These are phyloP conservation scores for Loris lydekkerianus DNA, from an alignment of 2,797 vertebrate species.

Conservation along the genomic window DNA sequence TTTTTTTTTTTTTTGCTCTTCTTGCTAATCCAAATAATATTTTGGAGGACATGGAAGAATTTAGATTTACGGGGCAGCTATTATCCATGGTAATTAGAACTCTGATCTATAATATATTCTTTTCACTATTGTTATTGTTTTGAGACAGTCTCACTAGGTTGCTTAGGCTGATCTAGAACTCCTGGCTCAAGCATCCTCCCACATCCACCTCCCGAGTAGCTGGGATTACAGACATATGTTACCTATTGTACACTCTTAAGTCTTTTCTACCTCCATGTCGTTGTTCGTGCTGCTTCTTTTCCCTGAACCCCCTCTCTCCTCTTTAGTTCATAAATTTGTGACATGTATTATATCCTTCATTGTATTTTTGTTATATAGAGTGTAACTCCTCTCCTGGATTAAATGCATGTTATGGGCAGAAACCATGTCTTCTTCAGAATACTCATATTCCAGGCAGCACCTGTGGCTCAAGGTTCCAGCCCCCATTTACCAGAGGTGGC, in stretches of 20 bases:
- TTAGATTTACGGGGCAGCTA: not conserved
- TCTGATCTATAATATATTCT: not conserved
- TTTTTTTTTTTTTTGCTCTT: not conserved
- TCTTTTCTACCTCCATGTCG: not conserved
- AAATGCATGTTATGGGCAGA: not conserved
- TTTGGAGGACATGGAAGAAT: not conserved
- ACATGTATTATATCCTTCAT: not conserved
- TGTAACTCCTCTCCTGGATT: not conserved
- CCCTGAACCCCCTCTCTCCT: not conserved
- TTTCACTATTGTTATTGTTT: not conserved
- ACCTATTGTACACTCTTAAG: not conserved
- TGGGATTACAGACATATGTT: not conserved
- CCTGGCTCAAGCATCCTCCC: not conserved
- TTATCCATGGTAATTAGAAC: not conserved
- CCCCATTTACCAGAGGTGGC: too few relatives aligned
- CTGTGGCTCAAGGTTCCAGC: too few relatives aligned
- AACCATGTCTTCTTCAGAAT: not conserved
- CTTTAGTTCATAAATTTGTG: not conserved
- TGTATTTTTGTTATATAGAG: not conserved
- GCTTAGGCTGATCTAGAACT: not conserved
- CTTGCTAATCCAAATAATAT: not conserved
- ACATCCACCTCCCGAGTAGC: not conserved
- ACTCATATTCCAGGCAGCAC: not conserved
- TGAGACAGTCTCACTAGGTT: not conserved
- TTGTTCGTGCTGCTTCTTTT: not conserved